Conservation (phyloP, 1,140 invertebrate genomes). For the Drosophila littoralis region DNA sequence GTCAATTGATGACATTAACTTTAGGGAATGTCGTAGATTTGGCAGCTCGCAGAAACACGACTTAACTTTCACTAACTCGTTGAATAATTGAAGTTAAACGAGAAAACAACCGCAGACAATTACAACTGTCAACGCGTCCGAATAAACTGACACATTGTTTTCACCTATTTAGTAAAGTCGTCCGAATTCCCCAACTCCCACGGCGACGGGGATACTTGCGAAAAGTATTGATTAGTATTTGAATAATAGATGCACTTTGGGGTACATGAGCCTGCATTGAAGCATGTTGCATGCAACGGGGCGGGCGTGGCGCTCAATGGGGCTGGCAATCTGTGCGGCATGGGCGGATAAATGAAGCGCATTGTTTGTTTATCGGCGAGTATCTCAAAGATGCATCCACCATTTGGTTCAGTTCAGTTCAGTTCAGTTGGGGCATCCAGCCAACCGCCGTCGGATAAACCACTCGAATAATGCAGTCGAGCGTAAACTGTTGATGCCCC, state of each 20-base stretch:
- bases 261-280: conserved; percentile 17
- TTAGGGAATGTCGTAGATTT: background rate
- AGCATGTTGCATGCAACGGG: conserved; percentile 10
- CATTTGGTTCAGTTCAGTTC: background rate
- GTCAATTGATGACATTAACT: background rate
- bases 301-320: background rate
- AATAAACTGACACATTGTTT: conserved; percentile 60
- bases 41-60: conserved; percentile 1
- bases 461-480: conserved; percentile 67
- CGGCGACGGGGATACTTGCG: conserved; percentile 30
- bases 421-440: conserved; percentile 9
- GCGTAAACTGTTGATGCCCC: conserved; percentile 66
- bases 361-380: conserved; percentile 56
- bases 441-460: conserved; percentile 38
- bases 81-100: conserved; percentile 60
- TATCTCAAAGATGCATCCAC: conserved; percentile 46
- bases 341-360: conserved; percentile 28
- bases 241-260: conserved; percentile 67
- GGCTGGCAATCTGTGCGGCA: conserved; percentile 16
- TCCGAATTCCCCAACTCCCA: background rate
- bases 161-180: conserved; percentile 39
- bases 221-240: conserved; percentile 72
- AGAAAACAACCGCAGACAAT: conserved; percentile 37
- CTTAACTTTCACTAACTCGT: conserved; percentile 26
- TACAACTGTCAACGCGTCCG: conserved; percentile 51